Percentiles rank a stretch among this genome's conserved stretches.
Conservation (phyloP, 2,797 vertebrate species). For the Takifugu rubripes region DNA sequence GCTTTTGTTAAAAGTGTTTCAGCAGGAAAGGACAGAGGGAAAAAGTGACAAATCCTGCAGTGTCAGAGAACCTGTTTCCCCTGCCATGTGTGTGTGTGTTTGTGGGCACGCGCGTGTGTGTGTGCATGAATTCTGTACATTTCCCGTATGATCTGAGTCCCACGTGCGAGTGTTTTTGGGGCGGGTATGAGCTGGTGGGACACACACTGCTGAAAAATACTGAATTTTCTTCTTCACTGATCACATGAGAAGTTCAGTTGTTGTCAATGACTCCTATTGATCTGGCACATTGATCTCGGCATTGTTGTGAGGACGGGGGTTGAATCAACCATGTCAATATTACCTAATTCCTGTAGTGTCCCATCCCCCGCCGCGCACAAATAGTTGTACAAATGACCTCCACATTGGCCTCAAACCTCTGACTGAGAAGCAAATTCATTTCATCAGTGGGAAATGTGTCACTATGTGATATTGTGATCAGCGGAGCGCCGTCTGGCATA, state of each 20-base stretch:
- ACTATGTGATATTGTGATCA: neutral
- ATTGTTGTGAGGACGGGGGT: constrained; percentile 51
- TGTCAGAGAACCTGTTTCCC: constrained; percentile 57
- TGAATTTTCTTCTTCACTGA: constrained; percentile 62
- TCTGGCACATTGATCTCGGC: constrained; percentile 63
- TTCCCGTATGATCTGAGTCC: constrained; percentile 5
- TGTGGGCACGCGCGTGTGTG: constrained; percentile 6
- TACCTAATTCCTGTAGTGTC: constrained; percentile 58
- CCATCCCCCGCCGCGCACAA: constrained; percentile 26
- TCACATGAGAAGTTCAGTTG: constrained; percentile 70
- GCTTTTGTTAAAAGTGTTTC: constrained; percentile 77
- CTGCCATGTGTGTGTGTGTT: constrained; percentile 28
- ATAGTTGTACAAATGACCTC: constrained; percentile 48
- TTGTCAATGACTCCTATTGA: constrained; percentile 73
- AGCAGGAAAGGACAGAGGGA: constrained; percentile 69
- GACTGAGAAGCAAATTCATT: constrained; percentile 27
- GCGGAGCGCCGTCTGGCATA: neutral
- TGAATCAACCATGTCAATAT: constrained; percentile 65
- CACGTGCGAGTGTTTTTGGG: constrained; percentile 2
- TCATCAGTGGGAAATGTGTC: constrained; percentile 16
- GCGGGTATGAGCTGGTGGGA: constrained; percentile 9
- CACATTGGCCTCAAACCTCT: constrained; percentile 51
- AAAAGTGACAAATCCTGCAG: constrained; percentile 74
- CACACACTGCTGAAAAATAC: constrained; percentile 34
- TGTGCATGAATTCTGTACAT: neutral